A percentile compares a stretch with the other conserved stretches of the same genome.
Conservation (phyloP, 2,113 vertebrate species). For the Tyto alba region DNA sequence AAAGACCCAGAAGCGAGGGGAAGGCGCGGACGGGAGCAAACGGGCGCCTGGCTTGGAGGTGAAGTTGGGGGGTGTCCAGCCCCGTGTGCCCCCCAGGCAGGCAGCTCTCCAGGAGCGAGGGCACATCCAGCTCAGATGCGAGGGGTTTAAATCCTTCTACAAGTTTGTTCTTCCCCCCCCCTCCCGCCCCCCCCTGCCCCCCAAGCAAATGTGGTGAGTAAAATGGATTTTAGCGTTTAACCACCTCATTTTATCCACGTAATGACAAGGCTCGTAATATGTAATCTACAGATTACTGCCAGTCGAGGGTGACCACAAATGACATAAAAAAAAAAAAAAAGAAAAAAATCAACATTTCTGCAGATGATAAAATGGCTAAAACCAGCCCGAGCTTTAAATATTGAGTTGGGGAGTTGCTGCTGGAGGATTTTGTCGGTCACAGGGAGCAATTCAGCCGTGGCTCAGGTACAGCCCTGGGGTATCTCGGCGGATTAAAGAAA, state of each 20-base stretch:
- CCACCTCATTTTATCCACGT: constrained; percentile 50
- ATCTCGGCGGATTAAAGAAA: neutral
- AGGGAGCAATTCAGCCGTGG: neutral
- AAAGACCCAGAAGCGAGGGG: neutral
- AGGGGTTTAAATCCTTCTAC: neutral
- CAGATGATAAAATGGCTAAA: constrained; percentile 7
- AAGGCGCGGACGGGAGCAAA: neutral
- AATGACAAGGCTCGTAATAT: constrained; percentile 57
- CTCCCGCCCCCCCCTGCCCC: neutral
- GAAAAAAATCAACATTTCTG: neutral
- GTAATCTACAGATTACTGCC: constrained; percentile 57
- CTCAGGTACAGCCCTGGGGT: constrained; percentile 13
- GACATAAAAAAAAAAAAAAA: neutral
- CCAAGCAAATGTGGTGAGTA: constrained; percentile 37
- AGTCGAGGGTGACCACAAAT: constrained; percentile 48
- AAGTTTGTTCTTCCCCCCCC: neutral
- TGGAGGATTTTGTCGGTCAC: neutral
- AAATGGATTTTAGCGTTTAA: constrained; percentile 55
- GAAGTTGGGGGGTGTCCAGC: neutral
- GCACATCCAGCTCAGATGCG: neutral
- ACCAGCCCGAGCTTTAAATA: neutral
- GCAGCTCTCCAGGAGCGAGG: neutral
- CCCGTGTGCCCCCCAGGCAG: neutral
- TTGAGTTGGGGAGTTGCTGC: neutral
- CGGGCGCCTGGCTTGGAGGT: neutral